phyloP scores from a whole-genome alignment of 2,888 invertebrate genomes.

The Aleiodes alternator region DNA sequence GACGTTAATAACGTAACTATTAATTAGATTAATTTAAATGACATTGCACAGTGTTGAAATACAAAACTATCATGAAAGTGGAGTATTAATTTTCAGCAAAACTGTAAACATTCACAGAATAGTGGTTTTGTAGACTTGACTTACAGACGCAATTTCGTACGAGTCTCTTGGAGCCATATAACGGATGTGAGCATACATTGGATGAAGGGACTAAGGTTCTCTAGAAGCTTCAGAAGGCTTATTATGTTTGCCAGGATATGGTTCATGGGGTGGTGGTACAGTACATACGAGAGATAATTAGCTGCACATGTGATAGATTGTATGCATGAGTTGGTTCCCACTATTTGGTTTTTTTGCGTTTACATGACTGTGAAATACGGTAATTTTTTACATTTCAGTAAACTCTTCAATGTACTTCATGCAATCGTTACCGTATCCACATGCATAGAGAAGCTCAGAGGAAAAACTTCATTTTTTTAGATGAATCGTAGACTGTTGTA shows the following conservation, averaged over 20 bases:
- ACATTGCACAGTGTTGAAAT: background rate
- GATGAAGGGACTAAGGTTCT: slow-evolving; percentile 14
- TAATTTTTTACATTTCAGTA: too few species aligned
- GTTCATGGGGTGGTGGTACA: background rate
- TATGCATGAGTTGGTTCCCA: background rate
- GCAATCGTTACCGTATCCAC: too few species aligned
- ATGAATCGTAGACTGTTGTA: too few species aligned
- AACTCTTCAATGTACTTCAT: too few species aligned
- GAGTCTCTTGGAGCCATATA: background rate
- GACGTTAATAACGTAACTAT: too few species aligned
- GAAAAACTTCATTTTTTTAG: too few species aligned
- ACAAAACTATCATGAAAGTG: background rate
- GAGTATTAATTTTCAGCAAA: background rate
- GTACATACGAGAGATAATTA: background rate
- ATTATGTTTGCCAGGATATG: slow-evolving; percentile 24
- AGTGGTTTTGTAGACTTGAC: background rate
- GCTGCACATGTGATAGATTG: background rate
- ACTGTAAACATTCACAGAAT: background rate
- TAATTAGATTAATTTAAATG: background rate
- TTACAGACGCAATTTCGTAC: slow-evolving; percentile 7
- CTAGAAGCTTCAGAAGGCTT: slow-evolving; percentile 5
- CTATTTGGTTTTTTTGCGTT: background rate
- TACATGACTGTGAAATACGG: too few species aligned
- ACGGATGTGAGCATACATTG: slow-evolving; percentile 8
- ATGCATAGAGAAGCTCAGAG: too few species aligned